These are phyloP conservation scores for Strongylocentrotus purpuratus DNA, from an alignment of 35 echinoderm and acorn worm species.

Conservation along the genomic window DNA sequence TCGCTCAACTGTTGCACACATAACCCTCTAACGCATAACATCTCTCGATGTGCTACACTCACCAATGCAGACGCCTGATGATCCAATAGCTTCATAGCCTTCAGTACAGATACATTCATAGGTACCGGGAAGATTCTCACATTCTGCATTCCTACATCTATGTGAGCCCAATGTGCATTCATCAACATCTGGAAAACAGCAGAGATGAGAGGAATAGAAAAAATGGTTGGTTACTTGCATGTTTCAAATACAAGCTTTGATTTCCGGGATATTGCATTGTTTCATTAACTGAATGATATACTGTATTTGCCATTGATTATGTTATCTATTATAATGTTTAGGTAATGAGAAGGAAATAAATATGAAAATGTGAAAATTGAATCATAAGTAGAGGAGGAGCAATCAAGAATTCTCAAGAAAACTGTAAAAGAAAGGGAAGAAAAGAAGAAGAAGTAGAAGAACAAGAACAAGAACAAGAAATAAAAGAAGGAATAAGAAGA, in stretches of 20 bases:
- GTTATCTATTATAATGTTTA: too few species aligned
- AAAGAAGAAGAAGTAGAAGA: not conserved
- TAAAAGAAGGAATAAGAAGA: not conserved
- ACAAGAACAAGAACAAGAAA: not conserved
- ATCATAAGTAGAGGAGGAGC: not conserved
- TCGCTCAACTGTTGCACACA: too few species aligned
- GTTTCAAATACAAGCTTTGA: too few species aligned
- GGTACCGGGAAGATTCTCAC: slow-evolving; percentile 77
- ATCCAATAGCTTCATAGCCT: slow-evolving; percentile 66
- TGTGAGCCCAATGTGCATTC: slow-evolving; percentile 69
- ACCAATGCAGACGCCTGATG: slow-evolving; percentile 59
- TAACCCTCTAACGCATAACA: too few species aligned
- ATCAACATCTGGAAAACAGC: slow-evolving; percentile 73
- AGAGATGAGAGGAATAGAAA: not conserved
- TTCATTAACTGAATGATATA: too few species aligned
- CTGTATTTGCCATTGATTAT: too few species aligned
- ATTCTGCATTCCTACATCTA: slow-evolving; percentile 74
- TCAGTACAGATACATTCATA: slow-evolving; percentile 78
- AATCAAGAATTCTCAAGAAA: too few species aligned
- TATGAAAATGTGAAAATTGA: too few species aligned
- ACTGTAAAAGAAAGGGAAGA: not conserved
- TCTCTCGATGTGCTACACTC: not conserved
- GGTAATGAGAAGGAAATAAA: too few species aligned
- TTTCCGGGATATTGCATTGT: too few species aligned
- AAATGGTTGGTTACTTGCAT: too few species aligned